Evolutionary conservation across 2,888 invertebrate genomes (phyloP).

Genomic region (Andrena camellia): DNA sequence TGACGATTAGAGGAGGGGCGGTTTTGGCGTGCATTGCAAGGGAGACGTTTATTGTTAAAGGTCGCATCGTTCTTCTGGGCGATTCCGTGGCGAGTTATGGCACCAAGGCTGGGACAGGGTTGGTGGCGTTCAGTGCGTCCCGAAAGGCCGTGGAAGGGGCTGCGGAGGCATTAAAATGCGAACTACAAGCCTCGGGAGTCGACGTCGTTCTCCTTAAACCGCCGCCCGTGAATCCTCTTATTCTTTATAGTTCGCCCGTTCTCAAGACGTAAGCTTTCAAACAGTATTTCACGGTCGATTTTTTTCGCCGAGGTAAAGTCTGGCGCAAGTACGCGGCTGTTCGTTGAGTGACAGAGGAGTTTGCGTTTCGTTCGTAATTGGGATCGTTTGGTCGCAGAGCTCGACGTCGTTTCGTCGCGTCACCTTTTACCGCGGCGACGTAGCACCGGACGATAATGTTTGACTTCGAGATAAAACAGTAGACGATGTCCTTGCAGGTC

Average conservation of each 20-base stretch:
- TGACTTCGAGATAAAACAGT: background rate
- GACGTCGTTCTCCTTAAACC: slow-evolving; percentile 92
- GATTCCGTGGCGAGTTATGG: slow-evolving; percentile 83
- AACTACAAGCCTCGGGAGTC: slow-evolving; percentile 90
- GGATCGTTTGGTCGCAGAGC: background rate
- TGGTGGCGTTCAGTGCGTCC: slow-evolving; percentile 88
- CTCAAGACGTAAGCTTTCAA: slow-evolving; percentile 78
- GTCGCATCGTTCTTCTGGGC: slow-evolving; percentile 80
- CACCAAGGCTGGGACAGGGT: slow-evolving; percentile 85
- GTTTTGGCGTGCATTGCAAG: background rate
- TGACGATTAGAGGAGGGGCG: too few species aligned
- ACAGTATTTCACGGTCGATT: slow-evolving; percentile 13
- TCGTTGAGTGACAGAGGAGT: background rate
- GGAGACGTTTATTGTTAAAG: slow-evolving; percentile 59
- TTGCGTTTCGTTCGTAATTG: slow-evolving; percentile 4
- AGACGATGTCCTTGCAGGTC: slow-evolving; percentile 67
- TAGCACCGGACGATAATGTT: background rate
- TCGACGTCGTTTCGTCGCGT: background rate
- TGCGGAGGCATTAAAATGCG: slow-evolving; percentile 90
- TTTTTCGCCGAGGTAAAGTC: background rate
- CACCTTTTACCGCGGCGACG: slow-evolving; percentile 39
- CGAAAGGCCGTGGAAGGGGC: slow-evolving; percentile 93
- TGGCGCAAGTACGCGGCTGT: background rate
- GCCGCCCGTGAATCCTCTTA: slow-evolving; percentile 80
- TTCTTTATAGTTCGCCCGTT: slow-evolving; percentile 78